Evolutionary conservation across 2,797 vertebrate species (phyloP).

Genomic region (Sylvia borin): DNA sequence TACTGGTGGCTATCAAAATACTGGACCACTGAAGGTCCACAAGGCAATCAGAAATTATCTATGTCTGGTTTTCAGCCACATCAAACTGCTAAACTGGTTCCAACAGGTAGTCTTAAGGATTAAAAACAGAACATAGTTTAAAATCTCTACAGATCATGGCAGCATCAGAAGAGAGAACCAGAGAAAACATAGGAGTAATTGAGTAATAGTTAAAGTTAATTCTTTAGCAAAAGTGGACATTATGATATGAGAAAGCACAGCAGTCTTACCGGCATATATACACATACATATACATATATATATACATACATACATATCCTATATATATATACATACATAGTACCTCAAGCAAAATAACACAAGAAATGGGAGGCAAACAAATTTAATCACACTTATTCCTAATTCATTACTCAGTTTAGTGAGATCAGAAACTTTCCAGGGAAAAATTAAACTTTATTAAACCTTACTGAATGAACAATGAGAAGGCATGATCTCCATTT

Average conservation of each 20-base stretch:
- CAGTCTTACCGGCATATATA: neutral
- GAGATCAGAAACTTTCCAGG: neutral
- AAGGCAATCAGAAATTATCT: neutral
- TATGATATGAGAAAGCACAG: neutral
- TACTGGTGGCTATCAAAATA: neutral
- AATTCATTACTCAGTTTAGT: neutral
- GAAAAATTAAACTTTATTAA: neutral
- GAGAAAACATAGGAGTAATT: neutral
- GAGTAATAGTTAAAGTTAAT: neutral
- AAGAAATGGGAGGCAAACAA: neutral
- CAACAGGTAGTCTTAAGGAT: neutral
- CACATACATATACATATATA: neutral
- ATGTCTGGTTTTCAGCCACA: neutral
- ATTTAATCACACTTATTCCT: neutral
- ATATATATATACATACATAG: neutral
- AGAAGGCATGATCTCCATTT: neutral
- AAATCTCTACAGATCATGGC: neutral
- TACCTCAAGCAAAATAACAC: neutral
- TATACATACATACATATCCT: accelerated
- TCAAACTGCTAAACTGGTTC: neutral
- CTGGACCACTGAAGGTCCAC: neutral
- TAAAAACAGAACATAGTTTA: neutral
- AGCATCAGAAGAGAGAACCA: neutral
- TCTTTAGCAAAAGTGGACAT: neutral
- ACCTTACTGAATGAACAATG: neutral